Evolutionary conservation across 2,797 vertebrate genomes (phyloP).

Genomic region (Alectoris magna): DNA sequence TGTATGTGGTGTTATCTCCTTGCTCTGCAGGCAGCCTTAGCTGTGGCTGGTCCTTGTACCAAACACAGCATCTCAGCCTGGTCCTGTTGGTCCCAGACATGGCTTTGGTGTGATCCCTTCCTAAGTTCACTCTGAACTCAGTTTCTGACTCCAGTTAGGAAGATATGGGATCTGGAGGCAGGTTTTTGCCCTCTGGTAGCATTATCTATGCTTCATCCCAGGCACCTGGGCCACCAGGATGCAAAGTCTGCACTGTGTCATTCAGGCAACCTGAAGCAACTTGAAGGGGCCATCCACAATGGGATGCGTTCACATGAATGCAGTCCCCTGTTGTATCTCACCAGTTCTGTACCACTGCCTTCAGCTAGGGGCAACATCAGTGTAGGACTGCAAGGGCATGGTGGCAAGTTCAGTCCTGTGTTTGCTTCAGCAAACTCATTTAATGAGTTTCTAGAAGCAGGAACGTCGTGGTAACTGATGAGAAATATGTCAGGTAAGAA

Average conservation of each 20-base stretch:
- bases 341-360: background rate
- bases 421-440: conserved; percentile 11
- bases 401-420: background rate
- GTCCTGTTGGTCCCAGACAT: background rate
- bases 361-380: background rate
- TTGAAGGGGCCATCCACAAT: background rate
- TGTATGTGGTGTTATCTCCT: background rate
- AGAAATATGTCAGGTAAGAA: conserved; percentile 45
- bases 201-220: background rate
- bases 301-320: background rate
- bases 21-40: background rate
- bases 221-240: background rate
- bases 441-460: conserved; percentile 7
- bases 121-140: background rate
- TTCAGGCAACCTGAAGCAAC: background rate
- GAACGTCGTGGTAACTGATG: conserved; percentile 29
- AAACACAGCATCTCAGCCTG: background rate
- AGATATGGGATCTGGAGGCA: background rate
- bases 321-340: background rate
- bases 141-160: background rate
- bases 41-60: background rate
- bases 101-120: background rate
- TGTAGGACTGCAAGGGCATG: background rate
- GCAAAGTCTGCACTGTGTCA: background rate
- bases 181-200: background rate